These are phyloP conservation scores for Aphidius colemani DNA, from an alignment of 2,888 invertebrate species.

Conservation along the genomic window DNA sequence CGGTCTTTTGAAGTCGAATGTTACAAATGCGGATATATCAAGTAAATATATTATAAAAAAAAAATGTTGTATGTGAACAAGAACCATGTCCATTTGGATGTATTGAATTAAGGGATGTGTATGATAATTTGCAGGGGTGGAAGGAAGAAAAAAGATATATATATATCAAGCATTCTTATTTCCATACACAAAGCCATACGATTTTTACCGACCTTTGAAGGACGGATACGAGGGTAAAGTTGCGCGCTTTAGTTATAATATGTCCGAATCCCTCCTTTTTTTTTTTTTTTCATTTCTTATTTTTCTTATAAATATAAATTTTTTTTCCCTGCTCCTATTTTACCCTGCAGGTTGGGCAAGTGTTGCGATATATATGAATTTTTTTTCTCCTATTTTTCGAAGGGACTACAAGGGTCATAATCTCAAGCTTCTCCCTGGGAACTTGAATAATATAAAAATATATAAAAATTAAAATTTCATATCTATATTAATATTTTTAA, in stretches of 20 bases:
- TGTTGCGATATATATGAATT: conserved; percentile 41
- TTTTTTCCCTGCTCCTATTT: conserved; percentile 21
- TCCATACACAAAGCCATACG: conserved; percentile 53
- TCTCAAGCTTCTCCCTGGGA: too few relatives aligned
- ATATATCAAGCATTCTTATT: conserved; percentile 50
- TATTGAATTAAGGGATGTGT: too few relatives aligned
- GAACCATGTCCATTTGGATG: too few relatives aligned
- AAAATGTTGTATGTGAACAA: too few relatives aligned
- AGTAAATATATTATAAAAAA: too few relatives aligned
- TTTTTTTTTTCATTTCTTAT: conserved; percentile 24
- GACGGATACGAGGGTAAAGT: conserved; percentile 32
- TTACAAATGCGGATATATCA: background rate
- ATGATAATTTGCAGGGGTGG: too few relatives aligned
- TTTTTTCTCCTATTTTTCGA: too few relatives aligned
- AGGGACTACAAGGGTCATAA: too few relatives aligned
- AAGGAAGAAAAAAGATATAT: conserved; percentile 36
- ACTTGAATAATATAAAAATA: too few relatives aligned
- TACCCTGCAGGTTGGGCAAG: conserved; percentile 41
- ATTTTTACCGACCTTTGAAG: conserved; percentile 51
- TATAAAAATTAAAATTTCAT: too few relatives aligned
- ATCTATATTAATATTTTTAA: too few relatives aligned
- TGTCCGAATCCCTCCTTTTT: conserved; percentile 16
- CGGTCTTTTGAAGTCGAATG: conserved; percentile 46
- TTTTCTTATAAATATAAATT: conserved; percentile 19
- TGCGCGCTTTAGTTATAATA: background rate